Base-by-base conservation (phyloP, 2,888 invertebrate species). In the Lymantria monacha region DNA sequence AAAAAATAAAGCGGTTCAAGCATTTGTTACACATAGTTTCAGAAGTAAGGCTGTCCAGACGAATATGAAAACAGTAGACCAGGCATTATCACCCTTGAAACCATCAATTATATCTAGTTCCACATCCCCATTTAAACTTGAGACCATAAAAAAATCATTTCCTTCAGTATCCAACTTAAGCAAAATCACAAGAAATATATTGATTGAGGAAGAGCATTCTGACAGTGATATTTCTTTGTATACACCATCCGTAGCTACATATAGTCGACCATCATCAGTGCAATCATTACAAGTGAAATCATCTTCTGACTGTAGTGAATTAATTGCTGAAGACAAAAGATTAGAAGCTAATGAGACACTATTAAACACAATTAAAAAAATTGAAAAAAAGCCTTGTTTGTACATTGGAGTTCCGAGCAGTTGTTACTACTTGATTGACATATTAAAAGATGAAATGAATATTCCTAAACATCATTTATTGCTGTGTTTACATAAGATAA, bases 91-190 rank as follows among this genome's bases (percentile, higher is more conserved):
- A 42, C 42, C 42, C 7, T 10, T 42, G 15, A 43, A 14, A 62
- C 37, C 57, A 64, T 48, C 63, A 57, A 45, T 66, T 61, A 38
- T 36, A 38, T 38, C 45, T 14, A 46, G 43, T 30, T 43, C 10
- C 43, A 43, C 43, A 30, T 43, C 43, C 11, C 43, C 43, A 43
- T 43, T 43, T 54, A n/a, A 57, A 31, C 59, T 67, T 12, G 66
- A 69, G 0, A 58, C 45, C 40, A 74, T 76, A 37, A 66, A 75
- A 54, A 61, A 79, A 41, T 66, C 77, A 62, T 78, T 73, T 53
- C 76, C 76, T 22, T 54, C 58, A 13, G 64, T 43, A 22, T 43
- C 43, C 14, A n/a, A n/a, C 11, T 30, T 43, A 30, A 30, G n/a
- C 30, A 43, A 43, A 43, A 8, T 43, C 1, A 30, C 22, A 43